Conservation (phyloP, 2,888 invertebrate genomes). For the Teleiodes luculella region DNA sequence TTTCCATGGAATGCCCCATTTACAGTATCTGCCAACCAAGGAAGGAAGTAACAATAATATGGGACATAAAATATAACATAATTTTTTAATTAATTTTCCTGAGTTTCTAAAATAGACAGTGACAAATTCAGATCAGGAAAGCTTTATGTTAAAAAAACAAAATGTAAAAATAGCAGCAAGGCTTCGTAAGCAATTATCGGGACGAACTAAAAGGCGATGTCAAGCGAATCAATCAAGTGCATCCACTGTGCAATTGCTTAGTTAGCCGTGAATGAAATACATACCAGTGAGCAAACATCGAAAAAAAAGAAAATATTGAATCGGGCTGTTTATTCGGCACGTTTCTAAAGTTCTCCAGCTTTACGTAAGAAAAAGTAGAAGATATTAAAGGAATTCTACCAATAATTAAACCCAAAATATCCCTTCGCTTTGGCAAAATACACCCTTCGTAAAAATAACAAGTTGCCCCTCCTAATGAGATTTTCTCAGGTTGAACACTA, state of each 20-base stretch:
- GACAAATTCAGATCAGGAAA: too few species aligned
- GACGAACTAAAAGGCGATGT: conserved; percentile 55
- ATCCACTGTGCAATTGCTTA: conserved; percentile 66
- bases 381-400: not conserved
- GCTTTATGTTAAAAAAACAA: too few species aligned
- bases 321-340: not conserved
- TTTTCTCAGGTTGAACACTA: not conserved
- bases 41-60: too few species aligned
- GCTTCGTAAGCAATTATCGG: conserved; percentile 40
- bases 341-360: not conserved
- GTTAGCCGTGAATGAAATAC: conserved; percentile 40
- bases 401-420: conserved; percentile 61
- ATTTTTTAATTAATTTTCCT: too few species aligned
- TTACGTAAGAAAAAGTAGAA: not conserved
- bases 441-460: conserved; percentile 75
- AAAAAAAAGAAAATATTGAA: not conserved
- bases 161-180: conserved; percentile 56
- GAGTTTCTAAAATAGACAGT: too few species aligned
- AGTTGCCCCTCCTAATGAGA: conserved; percentile 35
- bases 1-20: too few species aligned
- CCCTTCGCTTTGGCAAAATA: conserved; percentile 71
- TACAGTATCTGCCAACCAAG: too few species aligned
- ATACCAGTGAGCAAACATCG: conserved; percentile 7
- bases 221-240: conserved; percentile 62
- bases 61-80: too few species aligned